Percentiles rank a stretch among this genome's conserved stretches.
phyloP scores from a whole-genome alignment of 1,140 invertebrate genomes.

The Pemphigus obesinymphae region DNA sequence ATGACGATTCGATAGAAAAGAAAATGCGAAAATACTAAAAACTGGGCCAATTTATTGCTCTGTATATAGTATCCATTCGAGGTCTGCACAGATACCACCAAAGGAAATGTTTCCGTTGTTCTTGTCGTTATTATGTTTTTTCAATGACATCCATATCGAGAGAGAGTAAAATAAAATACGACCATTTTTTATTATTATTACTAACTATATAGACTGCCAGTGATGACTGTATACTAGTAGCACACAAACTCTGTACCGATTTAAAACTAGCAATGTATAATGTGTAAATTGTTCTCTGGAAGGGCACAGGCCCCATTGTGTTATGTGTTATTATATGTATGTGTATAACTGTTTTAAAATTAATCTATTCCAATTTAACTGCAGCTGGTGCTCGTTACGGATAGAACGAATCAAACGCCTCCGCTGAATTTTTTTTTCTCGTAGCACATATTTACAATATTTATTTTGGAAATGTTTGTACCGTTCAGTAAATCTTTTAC shows the following conservation, averaged over 20 bases:
- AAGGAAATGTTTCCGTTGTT: conserved; percentile 3
- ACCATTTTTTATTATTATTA: conserved; percentile 2
- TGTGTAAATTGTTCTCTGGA: conserved; percentile 21
- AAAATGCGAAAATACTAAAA: not conserved
- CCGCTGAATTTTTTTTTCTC: not conserved
- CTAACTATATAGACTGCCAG: not conserved
- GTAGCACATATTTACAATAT: conserved; percentile 10
- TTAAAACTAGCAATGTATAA: not conserved
- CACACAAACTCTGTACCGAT: not conserved
- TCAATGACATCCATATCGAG: not conserved
- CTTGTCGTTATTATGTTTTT: not conserved
- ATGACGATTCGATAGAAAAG: not conserved
- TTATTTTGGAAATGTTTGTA: conserved; percentile 18
- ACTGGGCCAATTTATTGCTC: not conserved
- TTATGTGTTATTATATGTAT: not conserved
- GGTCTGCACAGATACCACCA: not conserved
- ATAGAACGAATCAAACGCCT: not conserved
- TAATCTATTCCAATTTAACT: conserved; percentile 38
- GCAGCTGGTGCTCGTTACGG: conserved; percentile 2
- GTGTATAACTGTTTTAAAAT: conserved; percentile 36
- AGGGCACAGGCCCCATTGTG: conserved; percentile 9
- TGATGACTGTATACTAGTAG: conserved; percentile 1
- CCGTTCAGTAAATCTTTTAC: not conserved
- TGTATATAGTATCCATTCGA: not conserved
- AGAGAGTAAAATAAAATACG: not conserved